Conservation (phyloP, 2,113 vertebrate species). For the Plecturocebus donacophilus region DNA sequence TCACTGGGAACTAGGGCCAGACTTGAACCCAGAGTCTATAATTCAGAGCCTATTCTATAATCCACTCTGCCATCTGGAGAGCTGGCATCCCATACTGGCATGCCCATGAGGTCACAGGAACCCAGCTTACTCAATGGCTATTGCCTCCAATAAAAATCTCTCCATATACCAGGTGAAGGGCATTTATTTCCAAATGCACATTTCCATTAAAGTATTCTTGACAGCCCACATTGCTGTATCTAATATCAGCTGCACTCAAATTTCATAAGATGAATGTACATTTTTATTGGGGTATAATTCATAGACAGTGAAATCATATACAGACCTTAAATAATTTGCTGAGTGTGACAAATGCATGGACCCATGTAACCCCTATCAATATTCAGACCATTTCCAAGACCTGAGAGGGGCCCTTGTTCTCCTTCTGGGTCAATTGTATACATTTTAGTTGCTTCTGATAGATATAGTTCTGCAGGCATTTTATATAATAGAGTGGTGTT, state of each 20-base stretch:
- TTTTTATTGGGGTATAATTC: neutral
- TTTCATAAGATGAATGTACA: neutral
- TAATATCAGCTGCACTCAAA: neutral
- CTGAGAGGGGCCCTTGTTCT: neutral
- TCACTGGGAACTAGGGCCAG: neutral
- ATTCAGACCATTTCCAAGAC: neutral
- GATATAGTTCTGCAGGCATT: constrained; percentile 1
- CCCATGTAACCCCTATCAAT: neutral
- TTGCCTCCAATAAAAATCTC: neutral
- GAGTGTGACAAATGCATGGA: neutral
- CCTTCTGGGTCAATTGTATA: neutral
- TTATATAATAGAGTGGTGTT: neutral
- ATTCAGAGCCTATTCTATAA: neutral
- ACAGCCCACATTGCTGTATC: neutral
- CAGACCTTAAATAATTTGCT: neutral
- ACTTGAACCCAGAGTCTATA: neutral
- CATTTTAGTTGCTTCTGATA: neutral
- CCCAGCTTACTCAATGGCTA: neutral
- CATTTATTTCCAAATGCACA: neutral
- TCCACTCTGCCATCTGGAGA: fast-evolving
- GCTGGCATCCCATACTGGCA: fast-evolving
- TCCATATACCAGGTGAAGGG: neutral
- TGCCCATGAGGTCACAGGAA: neutral
- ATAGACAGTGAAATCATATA: neutral
- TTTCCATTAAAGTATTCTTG: neutral